Evolutionary conservation across 2,797 vertebrate species (phyloP), one percentile per base, ranked within the genome.

Genomic region (Odontamblyopus rebecca): DNA sequence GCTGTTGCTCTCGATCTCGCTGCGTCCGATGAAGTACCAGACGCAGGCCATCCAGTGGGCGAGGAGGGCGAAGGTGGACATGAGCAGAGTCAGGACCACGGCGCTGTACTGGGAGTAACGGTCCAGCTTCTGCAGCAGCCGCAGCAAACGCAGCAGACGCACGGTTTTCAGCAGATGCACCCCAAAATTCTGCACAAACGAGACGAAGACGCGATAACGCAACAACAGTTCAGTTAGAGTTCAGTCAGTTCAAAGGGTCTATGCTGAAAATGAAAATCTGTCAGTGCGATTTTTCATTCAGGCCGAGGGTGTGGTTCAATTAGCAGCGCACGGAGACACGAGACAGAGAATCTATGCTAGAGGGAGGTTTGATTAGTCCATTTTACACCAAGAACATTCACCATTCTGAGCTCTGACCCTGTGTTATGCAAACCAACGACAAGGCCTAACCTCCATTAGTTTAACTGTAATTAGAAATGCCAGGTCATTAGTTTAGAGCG

Each of bases 41-140:
- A 97, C 85, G 5, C 97, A 99, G n/a, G 97, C 97, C 95, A 99
- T 95, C 97, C 97, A 99, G 86, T 99, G 97, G 3, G 95, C 97
- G 23, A 99, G 93, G 82, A 98, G 93, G 0, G 96, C 97, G 3
- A 99, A 99, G 41, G 96, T 95, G 13, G 96, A 98, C 96, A 97
- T 98, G 77, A 98, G 96, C 69, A 99, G 89, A 0, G 96, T 97
- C 70, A 99, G 95, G 65, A 99, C 96, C 94, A 98, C 95, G 0
- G 97, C 96, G 1, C 97, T 98, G 94, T 98, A 98, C 94, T 98
- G 97, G 0, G 97, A 98, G 92, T 98, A 98, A 0, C 97, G 95
- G 65, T 99, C 97, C 91, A 99, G 88, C 91, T 98, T 99, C 93
- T 98, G 97, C 61, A 99, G 94, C 85, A 99, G 92, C 66, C 97